These are phyloP conservation scores for Orthosia incerta DNA, from an alignment of 2,888 invertebrate genomes.

Conservation along the genomic window DNA sequence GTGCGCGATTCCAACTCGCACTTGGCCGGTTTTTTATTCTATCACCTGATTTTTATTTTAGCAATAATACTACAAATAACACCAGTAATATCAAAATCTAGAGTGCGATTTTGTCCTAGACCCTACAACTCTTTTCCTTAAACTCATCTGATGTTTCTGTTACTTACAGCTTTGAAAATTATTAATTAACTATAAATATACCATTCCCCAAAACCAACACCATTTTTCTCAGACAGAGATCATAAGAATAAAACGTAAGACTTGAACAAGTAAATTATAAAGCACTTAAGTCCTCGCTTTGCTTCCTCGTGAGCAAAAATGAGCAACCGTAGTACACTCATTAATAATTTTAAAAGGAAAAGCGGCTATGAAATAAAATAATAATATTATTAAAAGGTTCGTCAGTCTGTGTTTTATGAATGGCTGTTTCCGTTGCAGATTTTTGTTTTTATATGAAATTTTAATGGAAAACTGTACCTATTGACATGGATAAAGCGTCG, in stretches of 20 bases:
- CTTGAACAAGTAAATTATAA: slow-evolving; percentile 55
- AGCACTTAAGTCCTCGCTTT: slow-evolving; percentile 49
- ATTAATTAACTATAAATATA: slow-evolving; percentile 15
- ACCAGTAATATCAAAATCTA: too few species aligned
- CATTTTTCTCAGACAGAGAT: slow-evolving; percentile 25
- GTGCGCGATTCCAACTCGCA: too few species aligned
- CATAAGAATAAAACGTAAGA: slow-evolving; percentile 42
- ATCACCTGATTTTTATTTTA: too few species aligned
- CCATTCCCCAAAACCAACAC: slow-evolving; percentile 26
- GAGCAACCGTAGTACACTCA: slow-evolving; percentile 54
- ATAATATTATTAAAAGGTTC: slow-evolving; percentile 72
- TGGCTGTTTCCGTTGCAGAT: slow-evolving; percentile 57
- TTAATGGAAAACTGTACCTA: slow-evolving; percentile 42
- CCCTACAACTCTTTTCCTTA: not conserved
- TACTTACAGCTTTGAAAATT: not conserved
- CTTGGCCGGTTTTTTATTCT: too few species aligned
- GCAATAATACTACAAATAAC: too few species aligned
- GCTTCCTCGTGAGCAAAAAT: slow-evolving; percentile 47
- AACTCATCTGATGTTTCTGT: not conserved
- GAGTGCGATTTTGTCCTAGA: not conserved
- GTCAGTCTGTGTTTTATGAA: slow-evolving; percentile 65
- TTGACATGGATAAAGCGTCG: slow-evolving; percentile 29
- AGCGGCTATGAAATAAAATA: slow-evolving; percentile 67
- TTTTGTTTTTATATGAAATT: slow-evolving; percentile 54
- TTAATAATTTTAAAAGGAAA: slow-evolving; percentile 71